phyloP scores from a whole-genome alignment of 1,140 invertebrate genomes.

The Atta texana region DNA sequence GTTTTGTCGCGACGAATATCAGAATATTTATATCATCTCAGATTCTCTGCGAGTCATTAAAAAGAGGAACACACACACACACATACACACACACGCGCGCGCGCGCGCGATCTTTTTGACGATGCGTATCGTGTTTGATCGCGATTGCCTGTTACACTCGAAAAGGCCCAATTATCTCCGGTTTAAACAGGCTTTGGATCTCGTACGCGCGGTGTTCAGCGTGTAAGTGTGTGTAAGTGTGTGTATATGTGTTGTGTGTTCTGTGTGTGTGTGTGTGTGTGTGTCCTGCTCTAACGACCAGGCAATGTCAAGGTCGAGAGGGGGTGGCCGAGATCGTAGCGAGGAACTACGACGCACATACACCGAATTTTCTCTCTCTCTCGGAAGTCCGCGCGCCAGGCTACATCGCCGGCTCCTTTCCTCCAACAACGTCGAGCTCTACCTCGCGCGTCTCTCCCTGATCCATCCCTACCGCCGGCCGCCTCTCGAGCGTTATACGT shows the following conservation, averaged over 20 bases:
- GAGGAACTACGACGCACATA: constrained; percentile 68
- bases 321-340: constrained; percentile 53
- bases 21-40: not conserved
- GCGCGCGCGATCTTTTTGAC: not conserved
- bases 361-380: constrained; percentile 56
- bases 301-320: constrained; percentile 80
- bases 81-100: no score
- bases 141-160: constrained; percentile 24
- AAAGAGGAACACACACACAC: not conserved
- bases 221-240: not conserved
- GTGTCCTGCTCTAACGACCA: constrained; percentile 52
- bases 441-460: constrained; percentile 23
- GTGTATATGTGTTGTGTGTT: not conserved
- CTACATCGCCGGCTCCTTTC: constrained; percentile 14
- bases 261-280: not conserved
- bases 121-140: not conserved
- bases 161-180: constrained; percentile 42
- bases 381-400: constrained; percentile 20
- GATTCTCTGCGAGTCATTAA: not conserved
- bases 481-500: not conserved
- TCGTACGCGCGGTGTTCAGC: not conserved
- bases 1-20: not conserved
- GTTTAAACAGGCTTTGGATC: constrained; percentile 7
- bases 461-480: constrained; percentile 20
- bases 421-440: not conserved